phyloP scores from a whole-genome alignment of 2,797 vertebrate species.

The Gobio occitaniae region DNA sequence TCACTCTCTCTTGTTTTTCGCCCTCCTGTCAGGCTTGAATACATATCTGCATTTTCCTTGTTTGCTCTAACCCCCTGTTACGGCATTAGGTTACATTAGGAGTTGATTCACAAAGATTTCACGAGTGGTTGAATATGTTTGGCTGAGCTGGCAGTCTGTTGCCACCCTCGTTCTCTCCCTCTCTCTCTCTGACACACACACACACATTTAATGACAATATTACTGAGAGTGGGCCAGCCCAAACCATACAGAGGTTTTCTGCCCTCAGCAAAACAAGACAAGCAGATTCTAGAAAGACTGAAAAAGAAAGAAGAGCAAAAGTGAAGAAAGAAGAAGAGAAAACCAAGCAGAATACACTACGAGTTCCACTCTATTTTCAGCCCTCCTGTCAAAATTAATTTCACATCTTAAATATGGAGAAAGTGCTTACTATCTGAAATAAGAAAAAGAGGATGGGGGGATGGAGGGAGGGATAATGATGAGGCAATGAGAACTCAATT shows the following conservation, averaged over 20 bases:
- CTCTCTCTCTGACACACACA: slow-evolving; percentile 47
- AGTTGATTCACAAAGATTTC: slow-evolving; percentile 58
- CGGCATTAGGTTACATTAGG: slow-evolving; percentile 59
- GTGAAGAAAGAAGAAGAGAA: slow-evolving; percentile 22
- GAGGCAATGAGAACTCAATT: slow-evolving; percentile 84
- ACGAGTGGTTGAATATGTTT: slow-evolving; percentile 50
- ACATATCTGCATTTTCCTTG: slow-evolving; percentile 43
- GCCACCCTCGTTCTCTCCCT: slow-evolving; percentile 24
- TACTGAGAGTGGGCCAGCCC: slow-evolving; percentile 61
- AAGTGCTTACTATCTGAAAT: slow-evolving; percentile 89
- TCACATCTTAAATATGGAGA: slow-evolving; percentile 89
- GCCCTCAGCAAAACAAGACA: slow-evolving; percentile 57
- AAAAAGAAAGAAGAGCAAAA: slow-evolving; percentile 49
- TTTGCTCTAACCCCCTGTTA: neutral
- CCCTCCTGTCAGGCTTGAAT: slow-evolving; percentile 12
- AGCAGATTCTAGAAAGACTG: slow-evolving; percentile 62
- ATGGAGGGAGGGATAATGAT: slow-evolving; percentile 79
- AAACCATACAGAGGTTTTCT: slow-evolving; percentile 63
- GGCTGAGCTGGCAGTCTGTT: slow-evolving; percentile 30
- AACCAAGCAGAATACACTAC: slow-evolving; percentile 70
- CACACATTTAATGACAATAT: slow-evolving; percentile 65
- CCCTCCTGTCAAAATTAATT: slow-evolving; percentile 81
- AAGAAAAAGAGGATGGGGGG: slow-evolving; percentile 66
- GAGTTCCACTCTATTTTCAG: slow-evolving; percentile 78
- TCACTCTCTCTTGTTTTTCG: neutral